Base-by-base conservation (phyloP, 2,113 vertebrate species). In the Notothenia rossii region DNA sequence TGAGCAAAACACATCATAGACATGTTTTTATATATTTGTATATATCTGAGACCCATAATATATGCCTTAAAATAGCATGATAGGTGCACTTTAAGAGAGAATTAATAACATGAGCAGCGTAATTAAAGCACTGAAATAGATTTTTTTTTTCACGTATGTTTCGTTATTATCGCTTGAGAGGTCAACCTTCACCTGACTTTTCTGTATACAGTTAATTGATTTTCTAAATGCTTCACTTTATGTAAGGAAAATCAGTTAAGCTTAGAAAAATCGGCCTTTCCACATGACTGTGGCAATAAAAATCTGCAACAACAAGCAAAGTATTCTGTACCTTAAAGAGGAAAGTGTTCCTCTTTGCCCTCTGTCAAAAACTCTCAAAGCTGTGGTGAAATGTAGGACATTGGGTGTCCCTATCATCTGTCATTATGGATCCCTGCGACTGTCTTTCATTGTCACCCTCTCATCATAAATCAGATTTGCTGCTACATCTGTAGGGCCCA, bases 401-500 rank as follows among this genome's bases (percentile, higher is more conserved):
- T 64, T 61, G n/a, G 67, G 29, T 63, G 58, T 71, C 63, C 54
- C 72, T 55, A 51, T 90, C 72, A 10, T 82, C 60, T 29, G n/a
- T 81, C 55, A 74, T 83, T 82, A 82, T 81, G 75, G 80, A 84
- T 79, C 75, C 63, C 73, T 77, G 82, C 14, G 5, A 88, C 67
- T 81, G 77, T 68, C 76, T 88, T 85, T 75, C 62, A 50, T 80
- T 65, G 73, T 87, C 50, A 17, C 58, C 56, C 65, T 40, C 36
- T 40, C 61, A 75, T 89, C 84, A 89, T 94, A 94, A 94, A 94
- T 93, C 89, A 90, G 76, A 87, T 93, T 94, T 89, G 86, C 75
- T 67, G 89, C 87, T 87, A 91, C 90, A 93, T 92, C 87, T 93
- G 90, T 88, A 89, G 87, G 68, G 67, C 66, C 89, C 82, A 84